Evolutionary conservation across 2,888 invertebrate species (phyloP), one percentile per base, ranked within the genome.

Genomic region (Synanthedon tipuliformis): DNA sequence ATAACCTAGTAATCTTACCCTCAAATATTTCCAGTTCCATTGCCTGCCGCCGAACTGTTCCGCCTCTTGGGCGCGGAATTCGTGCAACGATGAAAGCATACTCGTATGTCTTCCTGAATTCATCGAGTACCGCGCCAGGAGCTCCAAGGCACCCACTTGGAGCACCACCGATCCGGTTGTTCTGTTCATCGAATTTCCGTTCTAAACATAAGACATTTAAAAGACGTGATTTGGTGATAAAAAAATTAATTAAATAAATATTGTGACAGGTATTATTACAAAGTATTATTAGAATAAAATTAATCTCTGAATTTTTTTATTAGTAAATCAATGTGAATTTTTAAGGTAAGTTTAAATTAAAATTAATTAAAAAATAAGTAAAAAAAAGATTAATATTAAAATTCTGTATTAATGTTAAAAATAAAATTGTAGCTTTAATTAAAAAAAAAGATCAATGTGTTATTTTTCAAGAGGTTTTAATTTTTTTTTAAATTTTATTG

Each of bases 21-120:
- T 88, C 50, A 92, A 82, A 73, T 89, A 90, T 53, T 89, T 88
- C 90, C 90, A 91, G 51, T 90, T 91, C 91, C 91, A 91, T 56
- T 90, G 89, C 55, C 89, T 89, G 3, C 90, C 88, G 48, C 88
- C 89, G 27, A 81, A 80, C 7, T 88, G 81, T 50, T 89, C 89
- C 0, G 81, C 83, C 54, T 90, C 89, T 12, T 88, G 78, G 11
- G 78, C 82, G 59, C 89, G 78, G 61, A 88, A 88, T 54, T 89
- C 88, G 55, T 89, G 88, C 11, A 90, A 66, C 1, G 90, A 90
- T 41, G 88, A 89, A 41, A 90, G 62, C 13, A 89, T 88, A 55
- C 89, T 89, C 40, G 84, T 86, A 3, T 81, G 79, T 45, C 86
- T 68, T 3, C 75, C 77, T 1, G 84, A 77, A 64, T 83, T 85